Evolutionary conservation across 1,140 invertebrate genomes (phyloP).

Genomic region (Sycobia sp.): DNA sequence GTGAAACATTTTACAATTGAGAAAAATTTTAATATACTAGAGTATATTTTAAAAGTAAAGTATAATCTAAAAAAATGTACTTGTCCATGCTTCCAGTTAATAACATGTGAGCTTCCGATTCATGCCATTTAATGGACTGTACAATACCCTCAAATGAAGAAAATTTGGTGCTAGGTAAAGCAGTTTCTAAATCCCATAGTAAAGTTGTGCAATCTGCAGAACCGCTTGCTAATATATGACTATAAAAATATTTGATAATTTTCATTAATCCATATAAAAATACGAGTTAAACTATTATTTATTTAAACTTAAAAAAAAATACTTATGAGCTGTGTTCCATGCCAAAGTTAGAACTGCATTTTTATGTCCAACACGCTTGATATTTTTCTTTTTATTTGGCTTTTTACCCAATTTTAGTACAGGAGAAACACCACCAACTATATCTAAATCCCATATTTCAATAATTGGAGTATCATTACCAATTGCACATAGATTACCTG

Average conservation of each 20-base stretch:
- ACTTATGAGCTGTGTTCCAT: slow-evolving; percentile 81
- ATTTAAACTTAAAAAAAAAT: slow-evolving; percentile 23
- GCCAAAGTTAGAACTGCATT: slow-evolving; percentile 90
- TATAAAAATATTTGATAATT: slow-evolving; percentile 50
- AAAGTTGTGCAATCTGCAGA: slow-evolving; percentile 87
- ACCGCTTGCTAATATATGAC: slow-evolving; percentile 88
- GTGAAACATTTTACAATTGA: background rate
- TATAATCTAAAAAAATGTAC: slow-evolving; percentile 51
- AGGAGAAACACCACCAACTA: slow-evolving; percentile 88
- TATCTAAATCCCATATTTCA: slow-evolving; percentile 93
- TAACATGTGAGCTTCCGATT: slow-evolving; percentile 78
- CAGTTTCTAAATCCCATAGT: slow-evolving; percentile 91
- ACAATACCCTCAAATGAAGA: slow-evolving; percentile 79
- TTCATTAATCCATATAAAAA: background rate
- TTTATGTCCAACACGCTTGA: slow-evolving; percentile 75
- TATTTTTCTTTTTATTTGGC: slow-evolving; percentile 76
- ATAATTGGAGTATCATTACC: slow-evolving; percentile 91
- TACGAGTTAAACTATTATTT: slow-evolving; percentile 44
- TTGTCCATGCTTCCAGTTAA: slow-evolving; percentile 76
- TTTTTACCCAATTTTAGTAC: slow-evolving; percentile 79
- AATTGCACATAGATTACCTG: slow-evolving; percentile 87
- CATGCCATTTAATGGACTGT: slow-evolving; percentile 88
- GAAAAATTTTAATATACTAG: background rate
- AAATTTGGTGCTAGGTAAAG: slow-evolving; percentile 75
- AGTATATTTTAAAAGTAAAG: background rate